Base-by-base conservation (phyloP, 2,888 invertebrate genomes). In the Capitulum mitella region DNA sequence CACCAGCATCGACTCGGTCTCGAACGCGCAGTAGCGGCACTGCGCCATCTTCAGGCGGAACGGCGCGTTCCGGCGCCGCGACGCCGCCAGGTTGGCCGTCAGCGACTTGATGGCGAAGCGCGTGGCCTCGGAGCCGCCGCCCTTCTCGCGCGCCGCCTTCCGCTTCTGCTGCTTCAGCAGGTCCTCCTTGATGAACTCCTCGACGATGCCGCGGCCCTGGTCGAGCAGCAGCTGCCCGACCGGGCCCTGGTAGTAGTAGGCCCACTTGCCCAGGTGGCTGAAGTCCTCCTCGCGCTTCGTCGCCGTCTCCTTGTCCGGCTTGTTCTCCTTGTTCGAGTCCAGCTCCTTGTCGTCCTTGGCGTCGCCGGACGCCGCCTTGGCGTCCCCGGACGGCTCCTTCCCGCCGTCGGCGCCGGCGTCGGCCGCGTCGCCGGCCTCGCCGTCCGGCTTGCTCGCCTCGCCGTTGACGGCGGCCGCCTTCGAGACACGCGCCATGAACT, bases 141-240 rank as follows among this genome's bases (percentile, higher is more conserved):
- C 82, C 77, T 83, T 84, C 80, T 91, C 91, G 82, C 91, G 90
- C 82, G 92, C 91, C 34, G 92, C 84, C 82, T 80, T 86, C 77
- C 93, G 89, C 85, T 92, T 93, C 85, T 96, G 95, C 84, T 94
- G 92, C 82, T 92, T 91, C 79, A 97, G 88, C 80, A 97, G 87
- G 87, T 97, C 97, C n/a, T 91, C 90, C 87, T 97, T 97, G 34
- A 97, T 97, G 85, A 91, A 93, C 85, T 97, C 96, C 85, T 95
- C 94, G 3, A 95, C 96, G 82, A 95, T 89, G 85, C 93, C 94
- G 80, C 93, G 89, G 48, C 97, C 97, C 83, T 97, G 93, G 84
- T 94, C 93, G 86, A 93, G 92, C 84, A 97, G 93, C 85, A 97
- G 94, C 85, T 93, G 93, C 14, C 97, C 95, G 22, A 82, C 79